Evolutionary conservation across 2,797 vertebrate genomes (phyloP).

Genomic region (Ctenopoma kingsleyae): DNA sequence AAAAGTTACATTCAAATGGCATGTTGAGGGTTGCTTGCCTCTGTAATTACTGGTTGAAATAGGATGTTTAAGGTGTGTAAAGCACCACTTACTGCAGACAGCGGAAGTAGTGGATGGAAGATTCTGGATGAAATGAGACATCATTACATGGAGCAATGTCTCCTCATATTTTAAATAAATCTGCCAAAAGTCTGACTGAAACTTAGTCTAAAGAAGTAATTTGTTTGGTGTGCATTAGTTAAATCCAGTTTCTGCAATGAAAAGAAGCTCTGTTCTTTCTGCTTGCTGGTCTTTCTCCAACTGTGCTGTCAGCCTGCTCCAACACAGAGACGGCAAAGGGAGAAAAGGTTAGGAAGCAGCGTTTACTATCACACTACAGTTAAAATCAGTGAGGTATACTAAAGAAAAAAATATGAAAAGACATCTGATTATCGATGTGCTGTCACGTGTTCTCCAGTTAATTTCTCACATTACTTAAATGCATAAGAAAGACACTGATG

Average conservation of each 20-base stretch:
- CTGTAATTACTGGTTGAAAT: slow-evolving; percentile 1
- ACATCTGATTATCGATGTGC: no score
- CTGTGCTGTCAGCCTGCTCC: no score
- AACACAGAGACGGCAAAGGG: not conserved
- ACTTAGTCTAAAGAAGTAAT: no score
- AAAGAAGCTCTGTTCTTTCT: no score
- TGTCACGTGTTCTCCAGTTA: no score
- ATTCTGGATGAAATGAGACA: no score
- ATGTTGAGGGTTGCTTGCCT: not conserved
- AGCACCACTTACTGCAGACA: not conserved
- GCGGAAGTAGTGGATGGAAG: not conserved
- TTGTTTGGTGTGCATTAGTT: not conserved
- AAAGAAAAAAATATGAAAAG: not conserved
- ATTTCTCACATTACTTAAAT: no score
- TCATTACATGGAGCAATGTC: not conserved
- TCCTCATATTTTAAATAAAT: no score
- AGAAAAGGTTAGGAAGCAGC: not conserved
- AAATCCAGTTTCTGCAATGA: not conserved
- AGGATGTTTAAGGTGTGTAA: slow-evolving; percentile 1
- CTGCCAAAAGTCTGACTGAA: no score
- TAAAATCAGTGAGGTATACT: not conserved
- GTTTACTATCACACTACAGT: not conserved
- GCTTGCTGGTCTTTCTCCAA: no score
- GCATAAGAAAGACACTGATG: no score
- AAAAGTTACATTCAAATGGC: not conserved